Evolutionary conservation across 2,113 vertebrate genomes (phyloP), one percentile per base, ranked within the genome.

Genomic region (Alosa alosa): DNA sequence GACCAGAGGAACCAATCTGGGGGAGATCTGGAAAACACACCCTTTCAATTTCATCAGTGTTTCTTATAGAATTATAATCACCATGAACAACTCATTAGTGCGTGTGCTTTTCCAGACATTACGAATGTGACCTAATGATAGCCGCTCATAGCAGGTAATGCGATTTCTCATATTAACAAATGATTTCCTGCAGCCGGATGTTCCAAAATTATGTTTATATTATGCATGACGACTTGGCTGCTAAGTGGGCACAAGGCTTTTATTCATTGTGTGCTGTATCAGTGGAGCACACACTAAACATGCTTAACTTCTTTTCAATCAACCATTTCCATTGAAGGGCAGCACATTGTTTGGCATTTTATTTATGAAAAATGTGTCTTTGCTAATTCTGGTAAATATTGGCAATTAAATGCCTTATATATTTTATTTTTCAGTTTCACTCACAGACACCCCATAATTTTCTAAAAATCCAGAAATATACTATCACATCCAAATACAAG

Each of bases 151-250:
- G 31, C 72, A 78, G 36, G 72, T 78, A 78, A 78, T 78, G 72
- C 2, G 72, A 78, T 78, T 78, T 78, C 72, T 78, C 72, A 78
- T 78, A 78, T 78, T 36, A 36, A 78, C 72, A 78, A 78, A 78
- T 78, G 72, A 36, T 41, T 78, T 78, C 72, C 72, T 78, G 72
- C 15, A 78, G 36, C 72, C 72, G 72, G 72, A 78, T 78, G 72
- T 41, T 36, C 31, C 13, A 18, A 78, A 78, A 78, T 78, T 36
- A 78, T 78, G 72, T 78, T 78, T 78, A 78, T 78, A 39, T 39
- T 78, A 78, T 78, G 31, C 15, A 39, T 39, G 72, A 31, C 25
- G 64, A 39, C 72, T 78, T 0, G 72, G 4, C 72, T 39, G 36
- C 31, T 39, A 15, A 78, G 25, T 25, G 64, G 7, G 31, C 15